phyloP scores from a whole-genome alignment of 2,888 invertebrate species.

The Dysmachus trigonus region DNA sequence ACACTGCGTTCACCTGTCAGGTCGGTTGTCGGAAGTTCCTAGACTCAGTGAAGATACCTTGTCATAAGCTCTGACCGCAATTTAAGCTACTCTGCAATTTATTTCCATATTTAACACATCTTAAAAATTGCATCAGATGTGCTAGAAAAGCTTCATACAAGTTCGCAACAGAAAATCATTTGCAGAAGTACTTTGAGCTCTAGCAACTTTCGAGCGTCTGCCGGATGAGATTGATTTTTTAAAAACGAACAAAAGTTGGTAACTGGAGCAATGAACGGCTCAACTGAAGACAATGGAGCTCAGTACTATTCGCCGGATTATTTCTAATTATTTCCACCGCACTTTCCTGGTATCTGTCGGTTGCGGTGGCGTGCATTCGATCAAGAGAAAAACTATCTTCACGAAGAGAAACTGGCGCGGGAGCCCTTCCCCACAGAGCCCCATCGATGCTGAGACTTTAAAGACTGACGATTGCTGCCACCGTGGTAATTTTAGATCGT shows the following conservation, averaged over 20 bases:
- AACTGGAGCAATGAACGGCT: background rate
- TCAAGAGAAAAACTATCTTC: background rate
- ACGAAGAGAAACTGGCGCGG: background rate
- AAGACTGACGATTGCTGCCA: background rate
- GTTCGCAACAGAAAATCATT: background rate
- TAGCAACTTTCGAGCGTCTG: background rate
- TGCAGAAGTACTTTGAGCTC: background rate
- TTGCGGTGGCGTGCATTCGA: background rate
- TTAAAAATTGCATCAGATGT: background rate
- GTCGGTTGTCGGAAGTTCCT: background rate
- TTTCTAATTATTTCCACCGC: background rate
- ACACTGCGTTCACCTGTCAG: background rate
- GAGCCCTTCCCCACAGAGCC: background rate
- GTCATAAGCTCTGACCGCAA: background rate
- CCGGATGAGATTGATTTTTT: background rate
- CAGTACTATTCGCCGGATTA: background rate
- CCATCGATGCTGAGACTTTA: background rate
- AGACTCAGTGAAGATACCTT: background rate
- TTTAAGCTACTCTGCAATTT: background rate
- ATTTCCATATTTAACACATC: background rate
- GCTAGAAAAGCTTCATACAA: background rate
- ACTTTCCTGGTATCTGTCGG: background rate
- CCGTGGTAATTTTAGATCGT: conserved; percentile 26
- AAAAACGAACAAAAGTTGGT: background rate
- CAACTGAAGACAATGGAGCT: background rate